Conservation (phyloP, 2,113 vertebrate species). For the Nothoprocta perdicaria region DNA sequence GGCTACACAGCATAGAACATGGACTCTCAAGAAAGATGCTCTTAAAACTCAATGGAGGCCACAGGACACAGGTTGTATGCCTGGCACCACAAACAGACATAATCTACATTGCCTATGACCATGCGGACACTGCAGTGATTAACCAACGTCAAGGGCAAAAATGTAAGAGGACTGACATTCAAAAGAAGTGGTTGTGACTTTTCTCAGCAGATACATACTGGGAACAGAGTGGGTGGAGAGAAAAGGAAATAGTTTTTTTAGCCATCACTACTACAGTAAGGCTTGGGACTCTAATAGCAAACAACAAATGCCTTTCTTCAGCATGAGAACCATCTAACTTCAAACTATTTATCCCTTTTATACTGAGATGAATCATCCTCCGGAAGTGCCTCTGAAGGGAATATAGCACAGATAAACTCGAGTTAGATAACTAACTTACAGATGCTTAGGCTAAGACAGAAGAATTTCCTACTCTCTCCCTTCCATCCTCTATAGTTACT, state of each 20-base stretch:
- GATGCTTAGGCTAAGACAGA: neutral
- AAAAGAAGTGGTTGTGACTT: neutral
- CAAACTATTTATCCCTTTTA: neutral
- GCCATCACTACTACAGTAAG: constrained; percentile 8
- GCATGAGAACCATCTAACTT: neutral
- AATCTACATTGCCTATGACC: neutral
- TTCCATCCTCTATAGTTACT: neutral
- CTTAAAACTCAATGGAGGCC: neutral
- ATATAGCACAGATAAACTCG: neutral
- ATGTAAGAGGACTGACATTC: neutral
- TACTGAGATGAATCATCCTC: constrained; percentile 10
- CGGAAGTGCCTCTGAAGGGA: constrained; percentile 18
- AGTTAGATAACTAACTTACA: neutral
- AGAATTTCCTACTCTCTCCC: neutral
- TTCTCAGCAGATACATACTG: neutral
- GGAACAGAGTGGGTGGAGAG: constrained; percentile 12
- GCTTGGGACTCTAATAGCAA: neutral
- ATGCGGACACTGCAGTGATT: neutral
- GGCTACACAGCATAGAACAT: neutral
- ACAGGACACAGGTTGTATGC: neutral
- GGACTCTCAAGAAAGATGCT: neutral
- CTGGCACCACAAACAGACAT: neutral
- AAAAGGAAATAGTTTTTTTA: constrained; percentile 42
- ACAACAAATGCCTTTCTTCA: neutral
- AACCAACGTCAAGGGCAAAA: neutral